Conservation (phyloP, 1,140 invertebrate genomes). For the Bombyx mori region DNA sequence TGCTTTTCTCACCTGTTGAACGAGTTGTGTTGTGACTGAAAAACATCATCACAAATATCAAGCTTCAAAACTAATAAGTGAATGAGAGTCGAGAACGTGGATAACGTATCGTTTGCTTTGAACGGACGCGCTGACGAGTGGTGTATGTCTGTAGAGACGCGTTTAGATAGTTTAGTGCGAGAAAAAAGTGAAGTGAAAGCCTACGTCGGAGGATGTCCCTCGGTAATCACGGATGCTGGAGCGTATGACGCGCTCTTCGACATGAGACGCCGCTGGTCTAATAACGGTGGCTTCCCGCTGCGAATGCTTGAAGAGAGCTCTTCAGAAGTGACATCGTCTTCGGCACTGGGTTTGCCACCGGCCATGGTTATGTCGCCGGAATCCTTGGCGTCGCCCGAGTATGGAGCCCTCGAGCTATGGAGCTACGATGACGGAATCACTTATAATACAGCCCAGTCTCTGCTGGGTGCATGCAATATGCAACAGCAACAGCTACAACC, state of each 20-base stretch:
- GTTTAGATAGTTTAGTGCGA: constrained; percentile 57
- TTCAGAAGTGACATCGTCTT: constrained; percentile 82
- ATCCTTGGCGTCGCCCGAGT: constrained; percentile 76
- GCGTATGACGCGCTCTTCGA: constrained; percentile 61
- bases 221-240: constrained; percentile 40
- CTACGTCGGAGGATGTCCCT: constrained; percentile 54
- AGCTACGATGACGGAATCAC: constrained; percentile 73
- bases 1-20: constrained; percentile 38
- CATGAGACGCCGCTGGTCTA: constrained; percentile 81
- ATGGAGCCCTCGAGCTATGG: constrained; percentile 87
- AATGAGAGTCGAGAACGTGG: constrained; percentile 35
- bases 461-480: constrained; percentile 50
- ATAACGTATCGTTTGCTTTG: constrained; percentile 51
- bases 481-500: constrained; percentile 42
- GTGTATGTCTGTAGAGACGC: constrained; percentile 41
- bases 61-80: constrained; percentile 32
- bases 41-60: constrained; percentile 22
- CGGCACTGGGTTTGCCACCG: constrained; percentile 70
- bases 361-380: constrained; percentile 79
- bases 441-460: constrained; percentile 43
- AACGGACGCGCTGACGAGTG: constrained; percentile 46
- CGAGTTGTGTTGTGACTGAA: constrained; percentile 42
- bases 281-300: constrained; percentile 76
- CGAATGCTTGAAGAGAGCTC: constrained; percentile 80
- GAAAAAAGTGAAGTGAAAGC: constrained; percentile 65